phyloP scores from a whole-genome alignment of 2,113 vertebrate species.

The Platanista minor region DNA sequence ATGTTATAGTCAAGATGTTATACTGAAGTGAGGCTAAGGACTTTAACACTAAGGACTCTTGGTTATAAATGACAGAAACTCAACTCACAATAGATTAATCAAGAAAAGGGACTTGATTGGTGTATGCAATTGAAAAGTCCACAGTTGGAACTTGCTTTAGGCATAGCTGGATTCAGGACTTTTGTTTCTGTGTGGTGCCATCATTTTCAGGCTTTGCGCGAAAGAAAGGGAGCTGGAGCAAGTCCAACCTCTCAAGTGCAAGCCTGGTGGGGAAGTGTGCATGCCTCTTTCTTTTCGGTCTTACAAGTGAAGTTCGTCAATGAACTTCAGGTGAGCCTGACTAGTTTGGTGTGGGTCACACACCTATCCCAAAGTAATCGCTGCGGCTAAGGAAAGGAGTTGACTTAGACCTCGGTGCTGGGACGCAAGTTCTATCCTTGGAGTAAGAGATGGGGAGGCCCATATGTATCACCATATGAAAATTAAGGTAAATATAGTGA shows the following conservation, averaged over 20 bases:
- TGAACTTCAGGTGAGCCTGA: not conserved
- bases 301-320: not conserved
- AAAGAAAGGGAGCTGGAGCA: not conserved
- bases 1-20: not conserved
- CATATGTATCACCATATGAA: not conserved
- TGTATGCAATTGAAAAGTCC: not conserved
- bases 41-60: not conserved
- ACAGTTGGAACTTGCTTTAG: slow-evolving; percentile 3
- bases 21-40: not conserved
- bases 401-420: not conserved
- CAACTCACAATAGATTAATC: not conserved
- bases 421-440: not conserved
- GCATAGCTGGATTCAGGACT: not conserved
- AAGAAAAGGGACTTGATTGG: not conserved
- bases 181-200: not conserved
- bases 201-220: not conserved
- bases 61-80: not conserved
- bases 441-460: not conserved
- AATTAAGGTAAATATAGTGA: not conserved
- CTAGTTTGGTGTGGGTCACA: not conserved
- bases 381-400: not conserved
- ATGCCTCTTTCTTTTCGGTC: not conserved
- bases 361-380: not conserved
- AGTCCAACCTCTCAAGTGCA: not conserved
- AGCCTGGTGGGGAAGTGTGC: not conserved